Evolutionary conservation across 2,888 invertebrate genomes (phyloP), one percentile per base, ranked within the genome.

Genomic region (Hecatera dysodea): DNA sequence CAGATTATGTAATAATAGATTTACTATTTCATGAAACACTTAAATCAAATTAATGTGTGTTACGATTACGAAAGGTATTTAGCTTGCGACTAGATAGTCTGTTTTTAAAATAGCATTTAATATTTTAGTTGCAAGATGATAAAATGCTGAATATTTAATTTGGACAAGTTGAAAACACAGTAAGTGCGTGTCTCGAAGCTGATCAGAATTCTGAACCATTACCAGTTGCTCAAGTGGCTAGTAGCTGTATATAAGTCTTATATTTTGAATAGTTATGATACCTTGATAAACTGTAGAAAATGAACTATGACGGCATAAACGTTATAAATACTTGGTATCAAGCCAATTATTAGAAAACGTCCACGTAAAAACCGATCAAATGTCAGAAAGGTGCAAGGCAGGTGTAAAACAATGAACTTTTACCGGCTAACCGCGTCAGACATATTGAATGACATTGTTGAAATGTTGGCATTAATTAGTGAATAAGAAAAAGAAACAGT

Each of bases 321-420:
- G 29, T 52, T 56, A 39, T 15, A 36, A 52, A 27, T 19, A 33
- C n/a, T 27, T 8, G 11, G 27, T 50, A 39, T 39, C 39, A 36
- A 24, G 46, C 50, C 50, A 70, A 63, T 81, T 56, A 72, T 27
- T 67, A 72, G 67, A 64, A 71, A 67, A 29, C 12, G 27, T 33
- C 42, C 46, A 33, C 15, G 65, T 70, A 61, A 70, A 76, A 72
- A 72, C 33, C 22, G 67, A 80, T 80, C 52, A 46, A 59, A 68
- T 83, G 69, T 70, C 74, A 74, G 55, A 81, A 85, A 84, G 83
- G 85, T 81, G 83, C 74, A 76, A 78, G 63, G 33, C 83, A 83
- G 83, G 75, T 83, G 84, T 57, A 33, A 50, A 62, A 59, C 33
- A 74, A 63, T 81, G 56, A 75, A 70, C 74, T 72, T 83, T 83